Evolutionary conservation across 1,140 invertebrate species (phyloP), one percentile per base, ranked within the genome.

Genomic region (Aphidius gifuensis): DNA sequence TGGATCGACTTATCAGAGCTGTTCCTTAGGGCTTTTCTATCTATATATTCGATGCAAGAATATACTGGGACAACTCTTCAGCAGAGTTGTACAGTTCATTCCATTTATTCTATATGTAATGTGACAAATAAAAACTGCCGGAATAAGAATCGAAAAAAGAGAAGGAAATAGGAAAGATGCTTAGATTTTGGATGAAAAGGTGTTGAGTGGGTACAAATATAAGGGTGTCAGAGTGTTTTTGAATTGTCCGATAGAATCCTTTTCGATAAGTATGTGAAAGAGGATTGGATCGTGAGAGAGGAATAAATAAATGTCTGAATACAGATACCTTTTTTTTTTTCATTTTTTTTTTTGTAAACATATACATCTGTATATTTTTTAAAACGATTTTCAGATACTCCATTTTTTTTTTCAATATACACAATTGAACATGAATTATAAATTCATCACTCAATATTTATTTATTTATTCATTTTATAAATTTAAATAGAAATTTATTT

Each of bases 151-250:
- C 47, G 58, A 50, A 44, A 11, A 40, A n/a, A 38, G 5, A 50
- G 46, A 48, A 56, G 1, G 7, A 8, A 44, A 7, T 44, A 44
- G 42, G 48, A 7, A 7, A 8, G 5, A 7, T 44, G 5, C 7
- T 11, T 44, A 7, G 7, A 44, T 44, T 44, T 44, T 11, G 2
- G 5, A 44, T 8, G 43, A 16, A 55, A 64, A 56, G 58, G 58
- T 64, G 63, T 64, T 60, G 63, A 64, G 63, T 60, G 58, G 58
- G 53, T 60, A 64, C 63, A 60, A 64, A 64, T 60, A 55, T 7
- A 53, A 16, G 50, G 57, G 49, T 48, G 48, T 48, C 45, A 32
- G 23, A 32, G 23, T 32, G 23, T 11, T 44, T 44, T 11, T 44
- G 43, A 44, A 44, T 44, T 11, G 43, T 44, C 43, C 43, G 9